phyloP scores from a whole-genome alignment of 92 coral and sea anemone species.

The Scolanthus callimorphus region DNA sequence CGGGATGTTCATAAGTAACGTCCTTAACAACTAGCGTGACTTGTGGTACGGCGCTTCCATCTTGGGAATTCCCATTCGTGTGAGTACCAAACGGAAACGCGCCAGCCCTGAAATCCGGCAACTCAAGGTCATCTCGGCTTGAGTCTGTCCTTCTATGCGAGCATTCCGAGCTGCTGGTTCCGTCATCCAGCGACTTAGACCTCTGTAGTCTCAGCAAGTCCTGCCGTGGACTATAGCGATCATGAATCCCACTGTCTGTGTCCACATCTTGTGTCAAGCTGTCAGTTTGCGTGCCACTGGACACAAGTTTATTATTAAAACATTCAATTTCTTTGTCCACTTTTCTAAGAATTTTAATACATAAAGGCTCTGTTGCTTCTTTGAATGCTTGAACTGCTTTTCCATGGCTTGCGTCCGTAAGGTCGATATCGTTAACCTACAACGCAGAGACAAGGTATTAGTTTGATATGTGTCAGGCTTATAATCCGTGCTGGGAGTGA shows the following conservation, averaged over 20 bases:
- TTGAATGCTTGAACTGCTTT: constrained; percentile 91
- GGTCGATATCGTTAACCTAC: constrained; percentile 81
- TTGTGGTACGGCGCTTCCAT: constrained; percentile 55
- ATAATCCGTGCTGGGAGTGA: too few relatives aligned
- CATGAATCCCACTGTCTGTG: constrained; percentile 89
- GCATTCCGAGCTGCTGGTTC: constrained; percentile 85
- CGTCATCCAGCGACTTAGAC: constrained; percentile 77
- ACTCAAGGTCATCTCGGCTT: constrained; percentile 71
- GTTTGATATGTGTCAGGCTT: too few relatives aligned
- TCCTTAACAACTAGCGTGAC: constrained; percentile 63
- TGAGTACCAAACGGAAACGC: constrained; percentile 54
- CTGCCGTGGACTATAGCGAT: constrained; percentile 86
- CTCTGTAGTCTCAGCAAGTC: constrained; percentile 61
- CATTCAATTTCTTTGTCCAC: constrained; percentile 52
- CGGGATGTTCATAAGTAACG: constrained; percentile 43
- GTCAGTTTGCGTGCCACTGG: constrained; percentile 91
- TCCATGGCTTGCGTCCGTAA: constrained; percentile 84
- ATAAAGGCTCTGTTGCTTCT: constrained; percentile 73
- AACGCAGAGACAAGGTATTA: constrained; percentile 5
- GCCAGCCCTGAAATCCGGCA: constrained; percentile 64
- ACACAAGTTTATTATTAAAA: constrained; percentile 54
- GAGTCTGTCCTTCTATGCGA: constrained; percentile 75
- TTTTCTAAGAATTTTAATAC: constrained; percentile 68
- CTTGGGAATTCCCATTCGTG: constrained; percentile 23
- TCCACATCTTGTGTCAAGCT: constrained; percentile 69